Base-by-base conservation (phyloP, 2,797 vertebrate species). In the Echeneis naucrates region DNA sequence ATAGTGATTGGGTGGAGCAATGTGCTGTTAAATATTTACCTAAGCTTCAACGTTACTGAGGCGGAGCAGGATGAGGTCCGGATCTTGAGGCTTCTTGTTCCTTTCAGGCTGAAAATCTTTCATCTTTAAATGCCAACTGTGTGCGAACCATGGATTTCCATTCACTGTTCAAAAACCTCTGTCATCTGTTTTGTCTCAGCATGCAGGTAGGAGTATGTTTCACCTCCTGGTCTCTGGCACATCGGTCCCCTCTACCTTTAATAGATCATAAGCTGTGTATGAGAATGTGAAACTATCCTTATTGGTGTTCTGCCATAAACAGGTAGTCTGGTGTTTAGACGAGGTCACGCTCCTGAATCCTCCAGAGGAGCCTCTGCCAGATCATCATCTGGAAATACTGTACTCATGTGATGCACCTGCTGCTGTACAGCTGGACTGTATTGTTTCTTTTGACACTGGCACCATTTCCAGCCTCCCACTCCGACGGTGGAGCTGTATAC, bases 61-160 rank as follows among this genome's bases (percentile, higher is more conserved):
- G 85, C 80, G 81, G 74, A 92, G 84, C 94, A 95, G 94, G 94
- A 95, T 94, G 59, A 87, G 38, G 81, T 87, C 92, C 94, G 92
- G 92, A 21, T 87, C 66, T 82, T 61, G 8, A 66, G 40, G 17
- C 17, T 65, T 57, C 54, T 64, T 50, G 38, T 64, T 66, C 61
- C 40, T 27, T 37, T 26, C n/a, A 59, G 54, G 21, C 52, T 44
- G 23, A 54, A 45, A 4, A 2, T 56, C 27, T 55, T 77, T 68
- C 57, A 78, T 71, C 60, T 82, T 27, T n/a, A n/a, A 50, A 26
- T 55, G 14, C 75, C 23, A 40, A 19, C 4, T 8, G 44, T n/a
- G 9, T 12, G 17, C 62, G 30, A 56, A 78, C 45, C 33, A 92
- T 93, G 92, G 82, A 77, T 71, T 54, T 72, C 38, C 19, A 27